Evolutionary conservation across 2,797 vertebrate genomes (phyloP), one percentile per base, ranked within the genome.

Genomic region (Sebastiscus albofasciatus): DNA sequence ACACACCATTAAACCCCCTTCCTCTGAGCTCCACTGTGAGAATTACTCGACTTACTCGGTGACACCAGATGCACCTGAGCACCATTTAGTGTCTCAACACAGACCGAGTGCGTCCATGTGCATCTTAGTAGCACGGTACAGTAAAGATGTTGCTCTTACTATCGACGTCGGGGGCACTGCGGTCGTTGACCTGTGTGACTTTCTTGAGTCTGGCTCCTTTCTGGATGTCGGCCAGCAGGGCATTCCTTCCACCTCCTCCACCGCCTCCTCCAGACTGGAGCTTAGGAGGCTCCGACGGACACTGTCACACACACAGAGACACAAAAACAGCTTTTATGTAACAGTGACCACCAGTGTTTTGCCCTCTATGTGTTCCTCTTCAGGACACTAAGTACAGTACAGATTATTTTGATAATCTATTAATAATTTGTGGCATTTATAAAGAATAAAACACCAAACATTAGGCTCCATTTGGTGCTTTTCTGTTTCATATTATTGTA

Each of bases 161-260:
- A 65, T 98, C 97, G 2, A 99, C 92, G 13, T 91, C 87, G 0
- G 99, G 98, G 18, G 96, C 95, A 0, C 99, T 99, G 67, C 97
- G 96, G 92, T 99, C 99, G 2, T 97, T 97, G 95, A 97, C 94
- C 82, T 98, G 97, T 0, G 95, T 87, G 86, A 98, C 97, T 88
- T 96, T 99, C 74, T 93, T 97, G 8, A 99, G 92, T 69, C 91
- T 96, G 77, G 96, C 88, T 90, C 99, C 98, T 92, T 97, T 98
- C 87, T 99, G 98, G 93, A 99, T 99, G 56, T 99, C 98, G 1
- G 97, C 95, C 85, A 99, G 58, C 58, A 99, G 95, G 0, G 98
- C 98, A 0, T 85, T 96, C 49, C 98, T 96, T 94, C 77, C 95
- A 89, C 61, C 96, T 20, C 92, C 95, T 94, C 72, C 93, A 92